phyloP scores from a whole-genome alignment of 1,140 invertebrate genomes.

The Ceratina australensis region DNA sequence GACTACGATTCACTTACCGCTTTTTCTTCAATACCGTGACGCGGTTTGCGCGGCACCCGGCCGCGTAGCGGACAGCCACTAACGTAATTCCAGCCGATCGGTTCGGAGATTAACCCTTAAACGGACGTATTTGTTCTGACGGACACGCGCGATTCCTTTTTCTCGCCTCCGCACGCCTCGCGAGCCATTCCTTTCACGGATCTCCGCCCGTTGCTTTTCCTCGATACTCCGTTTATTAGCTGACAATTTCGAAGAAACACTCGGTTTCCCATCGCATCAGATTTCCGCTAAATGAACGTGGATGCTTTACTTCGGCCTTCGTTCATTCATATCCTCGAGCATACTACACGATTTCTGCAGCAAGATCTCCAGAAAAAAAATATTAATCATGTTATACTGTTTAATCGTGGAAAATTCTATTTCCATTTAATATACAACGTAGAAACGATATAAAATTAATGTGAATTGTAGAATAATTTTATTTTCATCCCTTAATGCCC shows the following conservation, averaged over 20 bases:
- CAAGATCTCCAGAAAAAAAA: no score
- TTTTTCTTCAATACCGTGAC: slow-evolving; percentile 8
- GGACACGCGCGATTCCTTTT: slow-evolving; percentile 42
- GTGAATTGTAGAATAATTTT: no score
- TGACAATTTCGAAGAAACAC: slow-evolving; percentile 23
- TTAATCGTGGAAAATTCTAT: no score
- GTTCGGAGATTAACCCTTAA: slow-evolving; percentile 45
- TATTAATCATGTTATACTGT: no score
- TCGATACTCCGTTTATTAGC: slow-evolving; percentile 16
- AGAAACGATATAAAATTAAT: no score
- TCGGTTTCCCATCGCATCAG: background rate
- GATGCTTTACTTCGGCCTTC: background rate
- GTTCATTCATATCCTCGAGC: background rate
- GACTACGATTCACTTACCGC: slow-evolving; percentile 36
- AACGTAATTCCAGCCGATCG: slow-evolving; percentile 42
- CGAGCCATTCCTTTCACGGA: slow-evolving; percentile 40
- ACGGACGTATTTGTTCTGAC: slow-evolving; percentile 43
- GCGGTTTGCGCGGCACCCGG: no score
- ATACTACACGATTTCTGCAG: no score
- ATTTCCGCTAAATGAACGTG: background rate
- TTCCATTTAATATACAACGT: no score
- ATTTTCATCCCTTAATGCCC: no score
- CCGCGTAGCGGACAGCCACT: slow-evolving; percentile 12
- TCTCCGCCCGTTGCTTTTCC: slow-evolving; percentile 1
- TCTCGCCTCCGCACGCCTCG: slow-evolving; percentile 12